A percentile compares a stretch with the other conserved stretches of the same genome.
Evolutionary conservation across 2,888 invertebrate species (phyloP).

Genomic region (Eupithecia tripunctaria): DNA sequence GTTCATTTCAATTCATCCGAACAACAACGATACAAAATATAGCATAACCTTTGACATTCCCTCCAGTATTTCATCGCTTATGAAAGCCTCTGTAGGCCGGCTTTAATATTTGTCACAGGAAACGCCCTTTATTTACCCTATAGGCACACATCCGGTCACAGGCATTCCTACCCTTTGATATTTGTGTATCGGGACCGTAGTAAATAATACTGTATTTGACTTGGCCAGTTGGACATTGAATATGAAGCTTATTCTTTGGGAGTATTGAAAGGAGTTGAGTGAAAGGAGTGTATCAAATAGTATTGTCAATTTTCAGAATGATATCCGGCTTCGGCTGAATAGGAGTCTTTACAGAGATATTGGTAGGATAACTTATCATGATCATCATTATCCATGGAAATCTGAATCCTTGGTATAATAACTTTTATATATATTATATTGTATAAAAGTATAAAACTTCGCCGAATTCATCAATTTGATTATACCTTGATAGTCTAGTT

Average conservation of each 20-base stretch:
- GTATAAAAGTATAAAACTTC: too few relatives aligned
- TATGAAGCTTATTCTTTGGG: constrained; percentile 32
- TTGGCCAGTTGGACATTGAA: constrained; percentile 38
- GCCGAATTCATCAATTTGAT: neutral
- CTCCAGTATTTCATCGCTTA: constrained; percentile 46
- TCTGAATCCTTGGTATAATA: too few relatives aligned
- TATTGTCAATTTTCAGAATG: constrained; percentile 21
- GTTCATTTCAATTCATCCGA: neutral
- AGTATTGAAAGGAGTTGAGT: constrained; percentile 30
- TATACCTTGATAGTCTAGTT: neutral
- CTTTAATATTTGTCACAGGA: constrained; percentile 74
- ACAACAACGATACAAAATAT: neutral
- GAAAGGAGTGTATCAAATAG: constrained; percentile 22
- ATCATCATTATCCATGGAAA: neutral
- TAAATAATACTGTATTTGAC: constrained; percentile 65
- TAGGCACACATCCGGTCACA: constrained; percentile 67
- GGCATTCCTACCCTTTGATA: constrained; percentile 66
- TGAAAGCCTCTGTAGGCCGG: constrained; percentile 47
- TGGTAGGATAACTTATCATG: neutral
- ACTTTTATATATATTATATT: too few relatives aligned
- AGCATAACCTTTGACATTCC: constrained; percentile 34
- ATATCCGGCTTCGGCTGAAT: constrained; percentile 14
- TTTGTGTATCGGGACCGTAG: constrained; percentile 62
- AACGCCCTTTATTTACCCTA: constrained; percentile 72
- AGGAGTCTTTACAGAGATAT: neutral